Conservation (phyloP, 1,140 invertebrate genomes). For the Papilio glaucus region DNA sequence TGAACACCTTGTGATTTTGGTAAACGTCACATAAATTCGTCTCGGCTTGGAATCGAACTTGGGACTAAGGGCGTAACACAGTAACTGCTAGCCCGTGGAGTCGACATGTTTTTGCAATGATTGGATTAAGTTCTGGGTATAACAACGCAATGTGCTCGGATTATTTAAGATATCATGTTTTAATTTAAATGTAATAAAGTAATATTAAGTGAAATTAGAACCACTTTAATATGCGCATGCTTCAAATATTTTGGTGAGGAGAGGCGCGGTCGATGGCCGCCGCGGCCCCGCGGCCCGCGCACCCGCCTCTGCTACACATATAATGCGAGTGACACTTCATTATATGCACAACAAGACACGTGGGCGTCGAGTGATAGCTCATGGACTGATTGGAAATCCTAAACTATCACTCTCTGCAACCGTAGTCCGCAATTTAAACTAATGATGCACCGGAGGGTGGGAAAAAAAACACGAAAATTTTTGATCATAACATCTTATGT, state of each 20-base stretch:
- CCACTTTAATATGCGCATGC: conserved; percentile 81
- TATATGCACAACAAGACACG: conserved; percentile 50
- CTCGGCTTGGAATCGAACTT: background rate
- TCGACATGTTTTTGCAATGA: background rate
- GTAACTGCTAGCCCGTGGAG: background rate
- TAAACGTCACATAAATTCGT: too few species aligned
- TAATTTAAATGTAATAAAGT: conserved; percentile 76
- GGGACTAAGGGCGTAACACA: background rate
- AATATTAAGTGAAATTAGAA: conserved; percentile 68
- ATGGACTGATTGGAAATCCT: conserved; percentile 38
- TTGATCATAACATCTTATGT: too few species aligned
- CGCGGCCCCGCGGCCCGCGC: conserved; percentile 23
- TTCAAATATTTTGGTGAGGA: conserved; percentile 79
- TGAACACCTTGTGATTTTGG: too few species aligned
- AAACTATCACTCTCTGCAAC: conserved; percentile 11
- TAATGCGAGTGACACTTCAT: conserved; percentile 58
- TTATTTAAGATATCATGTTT: conserved; percentile 59
- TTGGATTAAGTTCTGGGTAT: background rate
- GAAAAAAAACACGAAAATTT: too few species aligned
- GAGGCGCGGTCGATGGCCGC: conserved; percentile 74
- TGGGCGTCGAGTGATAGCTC: conserved; percentile 42
- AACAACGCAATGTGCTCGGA: conserved; percentile 2
- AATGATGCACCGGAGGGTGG: background rate
- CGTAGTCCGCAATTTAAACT: background rate
- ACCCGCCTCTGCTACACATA: conserved; percentile 49